These are phyloP conservation scores for Parazoanthus swiftii DNA, from an alignment of 92 coral and sea anemone genomes.

Conservation along the genomic window DNA sequence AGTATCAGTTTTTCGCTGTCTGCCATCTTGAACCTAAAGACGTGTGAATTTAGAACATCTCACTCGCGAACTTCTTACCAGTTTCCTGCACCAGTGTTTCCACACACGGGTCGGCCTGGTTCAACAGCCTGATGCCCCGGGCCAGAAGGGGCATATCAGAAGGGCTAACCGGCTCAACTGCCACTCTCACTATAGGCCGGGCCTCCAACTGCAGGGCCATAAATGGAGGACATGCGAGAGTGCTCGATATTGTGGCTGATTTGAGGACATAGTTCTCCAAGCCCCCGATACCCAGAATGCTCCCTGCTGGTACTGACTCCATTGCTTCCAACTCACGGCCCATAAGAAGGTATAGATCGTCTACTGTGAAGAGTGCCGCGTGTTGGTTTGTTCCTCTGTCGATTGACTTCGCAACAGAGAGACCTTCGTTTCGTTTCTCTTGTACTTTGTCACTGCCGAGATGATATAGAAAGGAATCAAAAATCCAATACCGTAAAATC, in stretches of 20 bases:
- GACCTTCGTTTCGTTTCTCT: constrained; percentile 65
- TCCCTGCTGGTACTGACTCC: constrained; percentile 92
- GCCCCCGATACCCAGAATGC: constrained; percentile 95
- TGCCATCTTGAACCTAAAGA: no score
- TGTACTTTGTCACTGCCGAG: constrained; percentile 13
- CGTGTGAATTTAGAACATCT: no score
- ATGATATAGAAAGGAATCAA: background rate
- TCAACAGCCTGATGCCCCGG: constrained; percentile 92
- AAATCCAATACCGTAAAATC: no score
- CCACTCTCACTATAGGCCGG: constrained; percentile 95
- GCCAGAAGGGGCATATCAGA: constrained; percentile 91
- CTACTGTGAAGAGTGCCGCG: constrained; percentile 75
- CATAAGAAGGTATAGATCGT: constrained; percentile 93
- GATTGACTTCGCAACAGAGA: constrained; percentile 75
- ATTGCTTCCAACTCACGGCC: constrained; percentile 94
- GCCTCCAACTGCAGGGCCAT: constrained; percentile 95
- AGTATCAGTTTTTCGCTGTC: no score
- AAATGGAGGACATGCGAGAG: constrained; percentile 90
- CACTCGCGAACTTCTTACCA: constrained; percentile 53
- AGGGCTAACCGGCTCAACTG: constrained; percentile 91
- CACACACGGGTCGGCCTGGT: constrained; percentile 99
- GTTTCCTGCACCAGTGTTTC: constrained; percentile 93
- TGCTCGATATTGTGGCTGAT: constrained; percentile 95
- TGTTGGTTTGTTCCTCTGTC: constrained; percentile 79
- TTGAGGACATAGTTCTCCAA: constrained; percentile 86